phyloP scores from a whole-genome alignment of 2,797 vertebrate genomes.

The Atherinosoma microstoma region DNA sequence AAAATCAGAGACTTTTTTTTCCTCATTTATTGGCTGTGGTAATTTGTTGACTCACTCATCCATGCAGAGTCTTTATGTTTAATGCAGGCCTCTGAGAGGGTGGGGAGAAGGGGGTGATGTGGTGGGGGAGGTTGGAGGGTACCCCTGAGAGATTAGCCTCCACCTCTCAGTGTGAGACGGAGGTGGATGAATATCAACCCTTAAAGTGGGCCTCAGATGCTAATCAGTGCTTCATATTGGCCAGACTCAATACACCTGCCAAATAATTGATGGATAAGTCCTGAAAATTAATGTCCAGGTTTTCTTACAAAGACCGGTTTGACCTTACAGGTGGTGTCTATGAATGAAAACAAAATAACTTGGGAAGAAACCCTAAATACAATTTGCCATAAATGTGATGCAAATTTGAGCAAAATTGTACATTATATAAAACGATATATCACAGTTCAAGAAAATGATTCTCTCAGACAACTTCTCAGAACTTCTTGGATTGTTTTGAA shows the following conservation, averaged over 20 bases:
- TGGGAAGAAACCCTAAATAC: neutral
- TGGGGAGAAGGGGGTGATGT: slow-evolving; percentile 31
- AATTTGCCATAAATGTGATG: neutral
- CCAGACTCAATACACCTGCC: slow-evolving; percentile 68
- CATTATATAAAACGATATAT: neutral
- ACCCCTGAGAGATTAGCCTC: slow-evolving; percentile 74
- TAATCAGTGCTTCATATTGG: slow-evolving; percentile 80
- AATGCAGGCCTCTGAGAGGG: slow-evolving; percentile 84
- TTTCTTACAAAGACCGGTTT: slow-evolving; percentile 12
- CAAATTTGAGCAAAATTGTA: neutral
- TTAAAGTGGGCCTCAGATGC: slow-evolving; percentile 82
- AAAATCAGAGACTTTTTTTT: slow-evolving; percentile 59
- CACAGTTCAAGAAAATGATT: neutral
- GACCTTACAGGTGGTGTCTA: slow-evolving; percentile 21
- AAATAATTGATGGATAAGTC: slow-evolving; percentile 65
- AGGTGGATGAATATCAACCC: slow-evolving; percentile 78
- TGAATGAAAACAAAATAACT: neutral
- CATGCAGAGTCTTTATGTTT: slow-evolving; percentile 89
- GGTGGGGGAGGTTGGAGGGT: slow-evolving; percentile 58
- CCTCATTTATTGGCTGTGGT: slow-evolving; percentile 84
- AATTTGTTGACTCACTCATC: slow-evolving; percentile 91
- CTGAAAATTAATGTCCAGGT: slow-evolving; percentile 15
- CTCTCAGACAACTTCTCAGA: neutral
- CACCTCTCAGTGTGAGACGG: slow-evolving; percentile 68
- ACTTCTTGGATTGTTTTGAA: slow-evolving; percentile 34